Conservation (phyloP, 1,140 invertebrate species). For the Carcinoscorpius rotundicauda region DNA sequence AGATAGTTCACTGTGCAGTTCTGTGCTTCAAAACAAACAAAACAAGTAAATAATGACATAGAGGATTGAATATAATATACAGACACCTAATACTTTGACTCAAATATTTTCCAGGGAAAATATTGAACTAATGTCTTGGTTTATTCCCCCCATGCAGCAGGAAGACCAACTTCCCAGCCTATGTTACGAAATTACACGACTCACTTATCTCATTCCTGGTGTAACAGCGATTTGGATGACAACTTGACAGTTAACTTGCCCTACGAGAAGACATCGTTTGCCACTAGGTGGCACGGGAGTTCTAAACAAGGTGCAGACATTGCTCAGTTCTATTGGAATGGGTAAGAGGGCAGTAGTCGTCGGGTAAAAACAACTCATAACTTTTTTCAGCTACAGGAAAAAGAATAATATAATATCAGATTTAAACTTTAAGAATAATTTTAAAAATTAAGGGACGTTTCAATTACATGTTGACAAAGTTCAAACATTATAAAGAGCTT, state of each 20-base stretch:
- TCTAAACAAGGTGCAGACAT: constrained; percentile 20
- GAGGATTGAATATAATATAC: too few species aligned
- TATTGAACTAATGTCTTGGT: background rate
- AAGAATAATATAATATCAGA: too few species aligned
- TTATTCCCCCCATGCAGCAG: constrained; percentile 4
- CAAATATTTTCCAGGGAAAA: background rate
- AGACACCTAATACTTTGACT: constrained; percentile 1
- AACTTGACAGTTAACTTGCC: too few species aligned
- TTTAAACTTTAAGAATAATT: too few species aligned
- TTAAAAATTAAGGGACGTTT: too few species aligned
- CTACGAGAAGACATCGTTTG: background rate
- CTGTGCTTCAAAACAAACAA: too few species aligned
- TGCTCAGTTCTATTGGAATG: constrained; percentile 20
- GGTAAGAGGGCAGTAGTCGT: constrained; percentile 10
- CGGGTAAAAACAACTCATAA: too few species aligned
- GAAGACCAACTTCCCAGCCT: constrained; percentile 7
- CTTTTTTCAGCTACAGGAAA: too few species aligned
- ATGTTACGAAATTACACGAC: constrained; percentile 10
- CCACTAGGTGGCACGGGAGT: constrained; percentile 18
- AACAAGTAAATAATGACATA: too few species aligned
- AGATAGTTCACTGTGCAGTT: too few species aligned
- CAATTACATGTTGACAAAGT: too few species aligned
- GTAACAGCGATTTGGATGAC: constrained; percentile 2
- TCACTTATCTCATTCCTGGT: constrained; percentile 7
- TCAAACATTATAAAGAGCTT: too few species aligned